Evolutionary conservation across 2,888 invertebrate genomes (phyloP).

Genomic region (Rhyacophila evoluta): DNA sequence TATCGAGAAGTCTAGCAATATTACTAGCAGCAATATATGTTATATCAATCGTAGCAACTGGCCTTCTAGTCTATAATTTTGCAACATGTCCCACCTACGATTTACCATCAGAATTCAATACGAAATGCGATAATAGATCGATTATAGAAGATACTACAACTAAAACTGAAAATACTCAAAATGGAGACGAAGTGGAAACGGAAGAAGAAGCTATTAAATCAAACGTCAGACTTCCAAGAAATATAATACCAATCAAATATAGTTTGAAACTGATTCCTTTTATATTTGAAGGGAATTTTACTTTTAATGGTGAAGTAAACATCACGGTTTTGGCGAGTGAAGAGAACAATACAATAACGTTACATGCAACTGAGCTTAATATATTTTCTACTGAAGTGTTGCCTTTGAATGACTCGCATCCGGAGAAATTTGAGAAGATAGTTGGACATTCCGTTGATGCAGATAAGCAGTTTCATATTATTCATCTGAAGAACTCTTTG

Average conservation of each 20-base stretch:
- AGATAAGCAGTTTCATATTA: constrained; percentile 77
- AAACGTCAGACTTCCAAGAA: constrained; percentile 79
- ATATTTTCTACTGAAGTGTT: constrained; percentile 72
- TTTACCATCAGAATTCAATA: constrained; percentile 62
- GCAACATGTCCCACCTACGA: constrained; percentile 74
- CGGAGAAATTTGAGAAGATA: constrained; percentile 61
- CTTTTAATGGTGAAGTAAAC: constrained; percentile 79
- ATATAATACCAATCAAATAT: constrained; percentile 78
- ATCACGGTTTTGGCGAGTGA: constrained; percentile 73
- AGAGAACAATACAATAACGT: constrained; percentile 76
- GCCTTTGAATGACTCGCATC: constrained; percentile 61
- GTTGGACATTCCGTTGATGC: constrained; percentile 69
- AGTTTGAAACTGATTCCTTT: constrained; percentile 79
- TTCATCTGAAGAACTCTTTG: constrained; percentile 72
- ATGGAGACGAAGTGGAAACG: constrained; percentile 43
- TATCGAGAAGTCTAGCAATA: constrained; percentile 75
- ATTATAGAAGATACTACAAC: background rate
- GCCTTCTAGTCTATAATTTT: constrained; percentile 82
- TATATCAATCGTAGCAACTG: constrained; percentile 76
- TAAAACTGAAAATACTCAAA: background rate
- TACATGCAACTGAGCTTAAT: constrained; percentile 79
- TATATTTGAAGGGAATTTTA: constrained; percentile 81
- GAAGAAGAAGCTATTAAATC: constrained; percentile 59
- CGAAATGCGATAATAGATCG: constrained; percentile 42
- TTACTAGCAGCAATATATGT: constrained; percentile 75